These are phyloP conservation scores for Drosophila atripex DNA, from an alignment of 2,888 invertebrate genomes.

Conservation along the genomic window DNA sequence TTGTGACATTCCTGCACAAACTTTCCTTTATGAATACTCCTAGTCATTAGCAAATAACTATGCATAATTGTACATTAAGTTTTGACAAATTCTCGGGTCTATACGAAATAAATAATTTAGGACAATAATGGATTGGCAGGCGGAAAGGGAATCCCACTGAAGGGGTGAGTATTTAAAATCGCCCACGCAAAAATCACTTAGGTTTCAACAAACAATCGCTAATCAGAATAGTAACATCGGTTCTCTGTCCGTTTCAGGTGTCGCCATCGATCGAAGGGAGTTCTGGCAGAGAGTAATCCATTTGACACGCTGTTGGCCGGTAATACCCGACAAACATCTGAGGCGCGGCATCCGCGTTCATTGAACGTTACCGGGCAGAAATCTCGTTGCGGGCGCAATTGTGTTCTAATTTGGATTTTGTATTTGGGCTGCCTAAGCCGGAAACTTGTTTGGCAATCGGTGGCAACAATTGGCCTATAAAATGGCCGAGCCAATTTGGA, in stretches of 20 bases:
- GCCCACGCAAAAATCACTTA: slow-evolving; percentile 9
- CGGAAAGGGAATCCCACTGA: neutral
- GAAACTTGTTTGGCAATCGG: slow-evolving; percentile 56
- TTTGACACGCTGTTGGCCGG: slow-evolving; percentile 65
- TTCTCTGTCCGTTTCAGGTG: slow-evolving; percentile 45
- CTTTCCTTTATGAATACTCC: slow-evolving; percentile 11
- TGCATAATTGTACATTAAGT: slow-evolving; percentile 19
- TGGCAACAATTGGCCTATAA: slow-evolving; percentile 45
- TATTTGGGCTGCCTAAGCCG: slow-evolving; percentile 55
- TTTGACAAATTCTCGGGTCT: slow-evolving; percentile 7
- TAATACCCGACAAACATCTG: slow-evolving; percentile 55
- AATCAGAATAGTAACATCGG: slow-evolving; percentile 27
- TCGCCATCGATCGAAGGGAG: slow-evolving; percentile 34
- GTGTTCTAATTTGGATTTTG: slow-evolving; percentile 66
- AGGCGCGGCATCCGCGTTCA: slow-evolving; percentile 68
- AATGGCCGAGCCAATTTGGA: slow-evolving; percentile 47
- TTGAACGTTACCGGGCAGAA: slow-evolving; percentile 61
- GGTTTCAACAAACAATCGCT: slow-evolving; percentile 22
- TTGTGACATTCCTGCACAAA: slow-evolving; percentile 18
- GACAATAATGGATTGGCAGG: slow-evolving; percentile 6
- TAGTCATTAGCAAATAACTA: slow-evolving; percentile 25
- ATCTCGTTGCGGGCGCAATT: slow-evolving; percentile 52
- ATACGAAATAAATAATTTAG: neutral
- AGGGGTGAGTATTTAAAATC: slow-evolving; percentile 11
- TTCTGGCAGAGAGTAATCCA: slow-evolving; percentile 63